Evolutionary conservation across 2,888 invertebrate genomes (phyloP).

Genomic region (Chrysolina haemoptera): DNA sequence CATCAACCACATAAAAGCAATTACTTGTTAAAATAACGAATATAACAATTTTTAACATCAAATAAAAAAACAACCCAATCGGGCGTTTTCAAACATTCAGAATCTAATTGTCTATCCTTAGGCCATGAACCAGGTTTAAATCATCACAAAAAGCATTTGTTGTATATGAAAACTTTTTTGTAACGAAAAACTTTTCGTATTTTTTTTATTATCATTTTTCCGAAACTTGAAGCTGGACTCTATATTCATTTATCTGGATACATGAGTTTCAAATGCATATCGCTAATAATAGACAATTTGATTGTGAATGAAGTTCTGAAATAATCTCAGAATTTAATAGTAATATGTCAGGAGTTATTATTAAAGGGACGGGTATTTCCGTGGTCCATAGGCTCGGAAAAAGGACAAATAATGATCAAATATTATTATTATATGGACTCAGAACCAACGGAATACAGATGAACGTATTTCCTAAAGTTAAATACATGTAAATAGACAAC

Average conservation of each 20-base stretch:
- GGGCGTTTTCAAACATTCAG: neutral
- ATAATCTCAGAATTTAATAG: conserved; percentile 18
- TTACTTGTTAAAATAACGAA: conserved; percentile 52
- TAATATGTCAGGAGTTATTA: conserved; percentile 43
- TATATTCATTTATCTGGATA: no score
- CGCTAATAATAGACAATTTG: neutral
- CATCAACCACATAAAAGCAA: conserved; percentile 65
- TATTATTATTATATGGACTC: conserved; percentile 62
- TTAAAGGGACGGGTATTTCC: conserved; percentile 70
- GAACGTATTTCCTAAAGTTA: conserved; percentile 44
- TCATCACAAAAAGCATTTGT: neutral
- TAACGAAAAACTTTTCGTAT: no score
- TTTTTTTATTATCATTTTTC: no score
- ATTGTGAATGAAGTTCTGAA: conserved; percentile 17
- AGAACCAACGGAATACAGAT: conserved; percentile 66
- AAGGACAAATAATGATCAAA: conserved; percentile 61
- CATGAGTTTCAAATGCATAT: neutral
- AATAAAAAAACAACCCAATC: conserved; percentile 48
- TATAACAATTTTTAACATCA: conserved; percentile 56
- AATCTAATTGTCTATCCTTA: neutral
- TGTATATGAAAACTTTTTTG: no score
- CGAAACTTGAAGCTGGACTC: no score
- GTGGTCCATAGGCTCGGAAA: conserved; percentile 71
- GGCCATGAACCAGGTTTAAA: neutral
- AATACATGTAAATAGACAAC: conserved; percentile 21